Evolutionary conservation across 2,113 vertebrate genomes (phyloP), one percentile per base, ranked within the genome.

Genomic region (Syrmaticus mikado): DNA sequence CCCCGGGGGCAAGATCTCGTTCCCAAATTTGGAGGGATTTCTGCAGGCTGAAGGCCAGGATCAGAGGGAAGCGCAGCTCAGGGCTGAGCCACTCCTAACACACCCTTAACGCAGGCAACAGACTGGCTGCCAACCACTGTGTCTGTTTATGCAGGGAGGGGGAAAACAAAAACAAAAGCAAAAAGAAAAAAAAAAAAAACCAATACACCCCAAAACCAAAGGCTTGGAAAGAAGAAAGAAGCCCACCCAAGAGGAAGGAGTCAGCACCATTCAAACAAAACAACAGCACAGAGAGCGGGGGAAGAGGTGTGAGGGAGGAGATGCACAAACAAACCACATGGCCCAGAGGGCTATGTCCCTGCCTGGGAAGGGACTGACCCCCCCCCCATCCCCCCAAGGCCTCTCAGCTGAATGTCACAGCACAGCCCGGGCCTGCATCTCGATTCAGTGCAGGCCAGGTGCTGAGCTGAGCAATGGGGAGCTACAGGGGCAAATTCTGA

Each of bases 141-240:
- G 57, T 85, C 93, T 95, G 75, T 90, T 94, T 94, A 88, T 78
- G 75, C n/a, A 28, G 89, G 85, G 92, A 1, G 66, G 83, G 91
- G 92, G 84, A 36, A 89, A 85, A 90, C 36, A 62, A 80, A 50
- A 50, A 50, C 20, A 86, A 90, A 92, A 81, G 38, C 9, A 50
- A 21, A 20, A 22, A n/a, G n/a, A 13, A 50, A 48, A 43, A 89
- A 85, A 78, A 28, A 53, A 52, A 25, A 85, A 88, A 92, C 85
- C 83, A 96, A 90, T 93, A 96, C 90, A 96, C 83, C 82, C 78
- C 83, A 94, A 95, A 97, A 92, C 73, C 86, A 95, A 95, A 94
- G 87, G 77, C 86, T 80, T 84, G 74, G 80, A 87, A 93, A 86
- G 90, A 94, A 92, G 55, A 92, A 90, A 93, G 79, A 75, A 93